Evolutionary conservation across 2,113 vertebrate genomes (phyloP).

Genomic region (Tachysurus fulvidraco): DNA sequence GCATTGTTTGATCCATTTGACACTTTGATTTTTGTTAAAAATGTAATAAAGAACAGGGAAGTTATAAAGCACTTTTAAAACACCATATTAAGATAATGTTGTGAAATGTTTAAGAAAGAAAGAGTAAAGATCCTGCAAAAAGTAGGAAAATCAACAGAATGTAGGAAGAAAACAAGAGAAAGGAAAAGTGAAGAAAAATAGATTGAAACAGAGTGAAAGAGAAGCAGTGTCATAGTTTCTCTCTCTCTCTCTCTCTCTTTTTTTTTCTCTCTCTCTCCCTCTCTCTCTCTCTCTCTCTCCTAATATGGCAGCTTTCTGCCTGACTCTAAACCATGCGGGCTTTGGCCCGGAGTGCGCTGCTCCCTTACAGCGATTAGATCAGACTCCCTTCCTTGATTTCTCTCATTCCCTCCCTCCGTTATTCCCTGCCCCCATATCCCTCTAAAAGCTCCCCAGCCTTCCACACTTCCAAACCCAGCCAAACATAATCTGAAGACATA

Average conservation of each 20-base stretch:
- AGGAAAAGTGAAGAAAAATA: neutral
- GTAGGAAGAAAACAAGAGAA: constrained; percentile 12
- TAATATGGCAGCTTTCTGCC: constrained; percentile 85
- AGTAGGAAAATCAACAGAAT: neutral
- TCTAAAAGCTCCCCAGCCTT: constrained; percentile 15
- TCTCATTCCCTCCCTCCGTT: constrained; percentile 36
- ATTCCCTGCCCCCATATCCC: constrained; percentile 4
- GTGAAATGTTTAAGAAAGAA: neutral
- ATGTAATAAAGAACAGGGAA: neutral
- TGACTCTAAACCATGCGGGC: constrained; percentile 76
- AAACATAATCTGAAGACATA: constrained; percentile 2
- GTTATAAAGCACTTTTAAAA: neutral
- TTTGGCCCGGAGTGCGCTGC: constrained; percentile 74
- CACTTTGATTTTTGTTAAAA: neutral
- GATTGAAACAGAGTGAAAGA: neutral
- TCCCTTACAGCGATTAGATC: constrained; percentile 80
- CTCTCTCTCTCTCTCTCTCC: constrained; percentile 71
- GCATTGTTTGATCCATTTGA: neutral
- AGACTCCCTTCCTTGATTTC: constrained; percentile 55
- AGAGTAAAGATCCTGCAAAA: neutral
- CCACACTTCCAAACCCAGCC: constrained; percentile 25
- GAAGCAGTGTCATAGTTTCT: neutral
- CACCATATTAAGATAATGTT: neutral
- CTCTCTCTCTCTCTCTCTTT: constrained; percentile 18
- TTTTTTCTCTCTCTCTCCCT: constrained; percentile 73